Base-by-base conservation (phyloP, 2,888 invertebrate genomes). In the Vanessa cardui region DNA sequence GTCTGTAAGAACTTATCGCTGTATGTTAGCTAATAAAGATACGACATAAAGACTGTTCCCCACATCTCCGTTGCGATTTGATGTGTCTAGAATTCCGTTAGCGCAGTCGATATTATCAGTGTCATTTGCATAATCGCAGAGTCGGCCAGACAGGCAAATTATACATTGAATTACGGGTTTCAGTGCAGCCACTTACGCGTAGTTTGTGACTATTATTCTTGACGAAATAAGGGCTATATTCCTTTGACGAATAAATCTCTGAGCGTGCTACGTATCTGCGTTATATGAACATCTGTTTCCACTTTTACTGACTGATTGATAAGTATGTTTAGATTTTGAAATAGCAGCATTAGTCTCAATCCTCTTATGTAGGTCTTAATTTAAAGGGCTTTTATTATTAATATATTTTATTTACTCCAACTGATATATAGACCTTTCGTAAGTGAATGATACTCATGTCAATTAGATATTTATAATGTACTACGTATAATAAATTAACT, bases 91-190 rank as follows among this genome's bases (percentile, higher is more conserved):
- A 33, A 75, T 74, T 77, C 75, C 76, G 77, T 76, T 76, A 78
- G 68, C 56, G 33, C 61, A 56, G 58, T 71, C 74, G 75, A 78
- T 80, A 80, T 76, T 73, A 69, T 69, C 62, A 64, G 62, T 68
- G 68, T 71, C 73, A 79, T 81, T 81, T 76, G 74, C 82, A 77
- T 81, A 80, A 80, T 80, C 76, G 72, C 72, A 69, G 70, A 71
- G 71, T 72, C 72, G 69, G 69, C 66, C 65, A 67, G 60, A 67
- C 68, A 72, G 64, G 75, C 69, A 72, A 76, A 77, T 80, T 77
- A 77, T 76, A 52, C 73, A 62, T 71, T 64, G 58, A 76, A 76
- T 75, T 74, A 76, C 73, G 71, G 62, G 71, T 70, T 70, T 63
- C 64, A 60, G 60, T 59, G 45, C 49, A 59, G 26, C 44, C 44